These are phyloP conservation scores for Nothobranchius kuhntae DNA, from an alignment of 2,113 vertebrate genomes.

Conservation along the genomic window DNA sequence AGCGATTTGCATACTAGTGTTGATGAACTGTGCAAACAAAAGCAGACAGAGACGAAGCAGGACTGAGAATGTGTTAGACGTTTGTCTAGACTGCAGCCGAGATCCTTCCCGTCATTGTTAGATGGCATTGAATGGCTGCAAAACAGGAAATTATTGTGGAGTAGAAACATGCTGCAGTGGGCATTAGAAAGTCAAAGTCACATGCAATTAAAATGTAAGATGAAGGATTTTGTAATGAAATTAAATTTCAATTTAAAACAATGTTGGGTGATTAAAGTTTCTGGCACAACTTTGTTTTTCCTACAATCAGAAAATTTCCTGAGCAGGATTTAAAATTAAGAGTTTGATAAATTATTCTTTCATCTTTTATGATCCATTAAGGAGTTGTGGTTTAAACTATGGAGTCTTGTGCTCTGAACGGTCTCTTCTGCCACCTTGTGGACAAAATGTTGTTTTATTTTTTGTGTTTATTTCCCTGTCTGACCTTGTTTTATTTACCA, in stretches of 20 bases:
- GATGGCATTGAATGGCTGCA: constrained; percentile 60
- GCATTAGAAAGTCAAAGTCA: constrained; percentile 31
- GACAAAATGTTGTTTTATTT: not conserved
- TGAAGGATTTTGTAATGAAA: not conserved
- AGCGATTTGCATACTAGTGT: not conserved
- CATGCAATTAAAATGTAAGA: not conserved
- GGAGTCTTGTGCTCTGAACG: not conserved
- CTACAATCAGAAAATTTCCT: not conserved
- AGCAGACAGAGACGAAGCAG: constrained; percentile 32
- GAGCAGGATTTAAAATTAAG: not conserved
- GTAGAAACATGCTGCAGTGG: constrained; percentile 35
- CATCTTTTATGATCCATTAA: not conserved
- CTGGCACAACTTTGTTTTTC: not conserved
- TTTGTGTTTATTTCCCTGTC: not conserved
- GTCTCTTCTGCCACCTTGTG: constrained; percentile 62
- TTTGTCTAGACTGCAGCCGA: constrained; percentile 70
- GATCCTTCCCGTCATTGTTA: constrained; percentile 76
- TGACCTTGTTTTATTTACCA: not conserved
- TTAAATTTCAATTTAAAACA: not conserved
- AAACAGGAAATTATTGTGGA: constrained; percentile 71
- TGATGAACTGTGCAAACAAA: constrained; percentile 38
- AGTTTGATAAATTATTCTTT: not conserved
- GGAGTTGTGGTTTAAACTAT: not conserved
- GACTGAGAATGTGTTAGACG: constrained; percentile 44
- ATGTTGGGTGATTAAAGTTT: not conserved